Conservation (phyloP, 2,113 vertebrate species). For the Phasianus colchicus region DNA sequence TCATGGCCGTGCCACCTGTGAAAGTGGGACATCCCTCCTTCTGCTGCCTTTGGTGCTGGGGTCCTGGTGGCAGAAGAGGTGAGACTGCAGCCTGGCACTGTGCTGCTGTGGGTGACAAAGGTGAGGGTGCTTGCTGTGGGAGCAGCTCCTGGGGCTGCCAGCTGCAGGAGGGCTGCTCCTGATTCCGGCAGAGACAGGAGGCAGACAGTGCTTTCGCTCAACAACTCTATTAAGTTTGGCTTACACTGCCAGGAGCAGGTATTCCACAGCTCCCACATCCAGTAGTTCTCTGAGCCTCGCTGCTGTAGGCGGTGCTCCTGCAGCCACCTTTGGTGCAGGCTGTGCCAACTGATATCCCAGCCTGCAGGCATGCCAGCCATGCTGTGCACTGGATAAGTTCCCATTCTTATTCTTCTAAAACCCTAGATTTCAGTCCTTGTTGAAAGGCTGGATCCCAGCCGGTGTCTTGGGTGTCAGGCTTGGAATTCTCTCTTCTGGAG, state of each 20-base stretch:
- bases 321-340: neutral
- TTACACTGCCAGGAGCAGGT: neutral
- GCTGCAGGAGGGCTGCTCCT: slow-evolving; percentile 5
- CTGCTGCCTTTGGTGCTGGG: neutral
- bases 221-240: neutral
- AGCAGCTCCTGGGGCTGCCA: neutral
- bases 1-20: fast-evolving
- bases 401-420: neutral
- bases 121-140: neutral
- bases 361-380: neutral
- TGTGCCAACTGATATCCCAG: neutral
- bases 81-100: fast-evolving
- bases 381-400: neutral
- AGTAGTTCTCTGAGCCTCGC: neutral
- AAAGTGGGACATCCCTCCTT: neutral
- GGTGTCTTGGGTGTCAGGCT: neutral
- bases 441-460: neutral
- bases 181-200: neutral
- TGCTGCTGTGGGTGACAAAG: neutral
- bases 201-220: neutral
- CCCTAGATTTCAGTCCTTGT: neutral
- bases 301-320: neutral
- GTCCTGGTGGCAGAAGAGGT: neutral
- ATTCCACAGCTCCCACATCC: neutral
- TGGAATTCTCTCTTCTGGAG: neutral